Base-by-base conservation (phyloP, 2,888 invertebrate species). In the Eretmocerus hayati region DNA sequence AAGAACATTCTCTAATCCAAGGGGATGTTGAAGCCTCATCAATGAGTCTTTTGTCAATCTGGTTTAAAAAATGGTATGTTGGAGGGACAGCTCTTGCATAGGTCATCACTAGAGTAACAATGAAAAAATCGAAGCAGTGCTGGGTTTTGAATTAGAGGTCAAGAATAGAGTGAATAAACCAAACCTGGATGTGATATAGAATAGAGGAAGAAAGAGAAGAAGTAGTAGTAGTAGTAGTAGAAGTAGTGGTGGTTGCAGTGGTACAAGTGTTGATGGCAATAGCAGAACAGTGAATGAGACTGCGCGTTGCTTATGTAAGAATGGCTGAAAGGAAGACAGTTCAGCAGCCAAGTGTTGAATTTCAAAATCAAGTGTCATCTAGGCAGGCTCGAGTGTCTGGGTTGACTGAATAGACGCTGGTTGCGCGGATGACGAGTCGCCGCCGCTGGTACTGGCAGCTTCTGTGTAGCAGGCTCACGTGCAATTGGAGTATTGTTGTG, bases 181-280 rank as follows among this genome's bases (percentile, higher is more conserved):
- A 63, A 69, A 69, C 69, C 69, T 69, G 65, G 58, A 54, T 56
- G 53, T 62, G 60, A 57, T 54, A 57, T 52, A 46, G 53, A 59
- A 52, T 53, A 53, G 54, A 49, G 53, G 60, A 46, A 53, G 59
- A 56, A 53, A 55, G 16, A 44, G 46, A 35, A 50, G 46, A n/a
- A 32, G 21, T 11, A 40, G 44, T 33, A 54, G 56, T 46, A 52
- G 58, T 49, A 54, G 59, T 53, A 50, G 55, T 21, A 39, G 59
- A 47, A 53, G 60, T 52, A 50, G 55, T 19, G 32, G 20, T 22
- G 18, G 42, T 22, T 33, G 57, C 43, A 47, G 52, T 35, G 26
- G 35, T 16, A 50, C 47, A 13, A 52, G 52, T 32, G 46, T 50
- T 38, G 37, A 23, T 5, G 40, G 48, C 11, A 42, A 43, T 16